These are phyloP conservation scores for Halictus quadricinctus DNA, from an alignment of 2,888 invertebrate species.

Conservation along the genomic window DNA sequence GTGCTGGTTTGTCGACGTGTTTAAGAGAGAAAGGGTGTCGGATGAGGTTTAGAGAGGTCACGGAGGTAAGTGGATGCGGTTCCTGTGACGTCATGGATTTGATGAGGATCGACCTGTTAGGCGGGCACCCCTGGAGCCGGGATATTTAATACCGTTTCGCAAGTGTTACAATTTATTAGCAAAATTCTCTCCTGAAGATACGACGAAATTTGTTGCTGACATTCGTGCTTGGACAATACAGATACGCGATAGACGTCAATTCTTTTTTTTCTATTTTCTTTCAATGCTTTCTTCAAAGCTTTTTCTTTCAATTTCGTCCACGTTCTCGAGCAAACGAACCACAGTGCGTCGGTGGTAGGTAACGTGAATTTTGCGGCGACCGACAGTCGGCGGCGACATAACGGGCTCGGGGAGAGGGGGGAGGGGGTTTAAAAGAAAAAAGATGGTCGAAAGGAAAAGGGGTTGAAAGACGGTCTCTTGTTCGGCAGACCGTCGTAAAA, in stretches of 20 bases:
- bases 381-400: background rate
- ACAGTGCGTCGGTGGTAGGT: no score
- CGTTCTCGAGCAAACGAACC: no score
- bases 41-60: background rate
- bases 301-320: no score
- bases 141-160: background rate
- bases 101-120: background rate
- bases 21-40: conserved; percentile 13
- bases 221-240: no score
- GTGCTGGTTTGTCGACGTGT: conserved; percentile 11
- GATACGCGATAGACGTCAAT: no score
- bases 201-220: no score
- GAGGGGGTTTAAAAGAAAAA: background rate
- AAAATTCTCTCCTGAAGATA: background rate
- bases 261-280: no score
- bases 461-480: conserved; percentile 19
- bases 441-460: conserved; percentile 7
- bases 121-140: background rate
- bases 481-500: conserved; percentile 36
- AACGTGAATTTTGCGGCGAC: background rate
- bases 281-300: no score
- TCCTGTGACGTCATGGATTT: background rate
- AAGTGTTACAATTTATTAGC: background rate
- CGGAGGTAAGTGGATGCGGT: background rate
- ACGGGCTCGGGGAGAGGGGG: background rate